Evolutionary conservation across 2,888 invertebrate genomes (phyloP).

Genomic region (Emmelina monodactyla): DNA sequence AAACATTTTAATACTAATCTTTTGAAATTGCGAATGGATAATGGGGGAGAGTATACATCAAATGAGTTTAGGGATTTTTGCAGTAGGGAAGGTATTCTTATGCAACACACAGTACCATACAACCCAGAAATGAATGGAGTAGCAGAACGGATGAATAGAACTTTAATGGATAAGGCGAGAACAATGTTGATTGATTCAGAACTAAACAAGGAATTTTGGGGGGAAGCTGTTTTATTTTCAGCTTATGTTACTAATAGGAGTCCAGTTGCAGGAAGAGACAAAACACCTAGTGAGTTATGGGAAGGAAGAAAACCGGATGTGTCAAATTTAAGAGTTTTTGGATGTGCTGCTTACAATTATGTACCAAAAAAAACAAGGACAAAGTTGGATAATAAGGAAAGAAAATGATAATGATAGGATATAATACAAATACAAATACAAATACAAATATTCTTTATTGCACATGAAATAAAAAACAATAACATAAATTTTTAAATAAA

Average conservation of each 20-base stretch:
- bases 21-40: slow-evolving; percentile 6
- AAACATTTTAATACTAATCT: slow-evolving; percentile 10
- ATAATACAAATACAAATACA: too few relatives aligned
- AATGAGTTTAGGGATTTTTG: slow-evolving; percentile 9
- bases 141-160: slow-evolving; percentile 14
- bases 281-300: slow-evolving; percentile 2
- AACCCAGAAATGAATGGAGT: slow-evolving; percentile 15
- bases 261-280: neutral
- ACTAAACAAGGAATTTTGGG: slow-evolving; percentile 8
- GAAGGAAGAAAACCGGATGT: slow-evolving; percentile 2
- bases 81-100: neutral
- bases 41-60: slow-evolving; percentile 4
- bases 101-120: slow-evolving; percentile 12
- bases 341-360: slow-evolving; percentile 13
- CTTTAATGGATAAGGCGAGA: slow-evolving; percentile 13
- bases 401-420: too few relatives aligned
- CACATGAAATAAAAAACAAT: too few relatives aligned
- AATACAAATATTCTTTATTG: too few relatives aligned
- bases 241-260: slow-evolving; percentile 1
- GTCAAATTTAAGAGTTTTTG: slow-evolving; percentile 13
- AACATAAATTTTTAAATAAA: too few relatives aligned
- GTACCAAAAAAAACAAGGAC: slow-evolving; percentile 8
- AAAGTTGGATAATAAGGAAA: slow-evolving; percentile 6
- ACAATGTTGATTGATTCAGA: slow-evolving; percentile 12
- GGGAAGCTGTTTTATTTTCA: slow-evolving; percentile 10